Base-by-base conservation (phyloP, 2,113 vertebrate species). In the Nibea coibor region DNA sequence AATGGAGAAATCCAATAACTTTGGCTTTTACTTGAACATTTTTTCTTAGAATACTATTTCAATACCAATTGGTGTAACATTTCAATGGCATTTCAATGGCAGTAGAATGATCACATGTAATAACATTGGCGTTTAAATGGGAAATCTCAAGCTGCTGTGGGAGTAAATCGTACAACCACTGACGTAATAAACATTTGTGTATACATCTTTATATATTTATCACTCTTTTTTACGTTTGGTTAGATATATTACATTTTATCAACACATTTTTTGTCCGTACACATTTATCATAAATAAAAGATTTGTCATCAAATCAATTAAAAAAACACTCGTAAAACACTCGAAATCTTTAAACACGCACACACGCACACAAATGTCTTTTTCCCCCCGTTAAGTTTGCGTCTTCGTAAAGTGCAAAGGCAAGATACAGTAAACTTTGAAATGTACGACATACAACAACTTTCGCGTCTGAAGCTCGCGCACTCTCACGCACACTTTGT, bases 381-480 rank as follows among this genome's bases (percentile, higher is more conserved):
- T 26, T 83, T 66, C 51, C 14, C 50, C 79, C 79, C 72, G 4
- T 88, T 82, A 83, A 90, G 85, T 92, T 91, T 88, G 87, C 90
- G 62, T 91, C 75, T 92, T 90, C 19, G 86, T 95, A 94, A 94
- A 95, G 94, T 95, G 95, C 95, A 95, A 39, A 95, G 93, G 93
- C 91, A 90, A 92, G 90, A 93, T 88, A 87, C 88, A 91, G 91
- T 93, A 88, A 93, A 91, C 91, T 92, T 84, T 91, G 93, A 94
- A 94, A 95, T 94, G 91, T 92, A 88, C 68, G 61, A 92, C 93
- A 82, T 68, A 85, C 78, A 64, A 7, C 45, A 70, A 64, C 71
- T 62, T 72, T 66, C 45, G 58, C 67, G 28, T 58, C 75, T 62
- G 54, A 88, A 78, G 56, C 70, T 35, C 63, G 26, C 85, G 10